Conservation (phyloP, 2,113 vertebrate species). For the Hemichromis elongatus region DNA sequence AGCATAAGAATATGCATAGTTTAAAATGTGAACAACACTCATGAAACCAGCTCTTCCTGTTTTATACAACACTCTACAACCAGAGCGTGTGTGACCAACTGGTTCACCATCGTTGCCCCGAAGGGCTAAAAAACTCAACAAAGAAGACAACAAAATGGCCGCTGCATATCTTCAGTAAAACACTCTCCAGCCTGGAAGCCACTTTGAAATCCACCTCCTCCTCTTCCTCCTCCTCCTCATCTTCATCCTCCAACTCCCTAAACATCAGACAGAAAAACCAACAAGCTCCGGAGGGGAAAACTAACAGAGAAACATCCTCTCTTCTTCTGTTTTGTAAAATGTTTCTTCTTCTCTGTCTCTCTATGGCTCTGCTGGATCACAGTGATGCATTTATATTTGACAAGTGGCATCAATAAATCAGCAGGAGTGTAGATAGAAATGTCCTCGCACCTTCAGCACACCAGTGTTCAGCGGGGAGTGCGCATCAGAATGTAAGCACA, state of each 20-base stretch:
- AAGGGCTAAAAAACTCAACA: conserved; percentile 1
- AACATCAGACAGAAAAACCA: conserved; percentile 39
- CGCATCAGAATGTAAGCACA: background rate
- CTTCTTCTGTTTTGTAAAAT: background rate
- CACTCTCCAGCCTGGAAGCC: conserved; percentile 44
- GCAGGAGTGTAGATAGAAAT: conserved; percentile 35
- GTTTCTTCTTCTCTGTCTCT: conserved; percentile 4
- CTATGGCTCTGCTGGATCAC: conserved; percentile 31
- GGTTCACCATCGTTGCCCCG: background rate
- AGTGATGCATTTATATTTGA: conserved; percentile 64
- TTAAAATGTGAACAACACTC: background rate
- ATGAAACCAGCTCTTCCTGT: background rate
- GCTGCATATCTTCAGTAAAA: conserved; percentile 47
- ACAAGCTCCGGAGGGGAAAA: conserved; percentile 12
- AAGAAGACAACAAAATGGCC: conserved; percentile 24
- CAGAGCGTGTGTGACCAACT: background rate
- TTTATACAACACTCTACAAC: background rate
- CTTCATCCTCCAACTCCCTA: conserved; percentile 9
- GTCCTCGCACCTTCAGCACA: conserved; percentile 57
- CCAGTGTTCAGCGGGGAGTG: background rate
- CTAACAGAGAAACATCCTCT: conserved; percentile 11
- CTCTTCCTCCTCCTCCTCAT: background rate
- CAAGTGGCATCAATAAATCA: conserved; percentile 64
- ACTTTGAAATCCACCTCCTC: conserved; percentile 25
- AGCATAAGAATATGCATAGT: background rate